Conservation (phyloP, 2,888 invertebrate genomes). For the Cryptus viduatorius region DNA sequence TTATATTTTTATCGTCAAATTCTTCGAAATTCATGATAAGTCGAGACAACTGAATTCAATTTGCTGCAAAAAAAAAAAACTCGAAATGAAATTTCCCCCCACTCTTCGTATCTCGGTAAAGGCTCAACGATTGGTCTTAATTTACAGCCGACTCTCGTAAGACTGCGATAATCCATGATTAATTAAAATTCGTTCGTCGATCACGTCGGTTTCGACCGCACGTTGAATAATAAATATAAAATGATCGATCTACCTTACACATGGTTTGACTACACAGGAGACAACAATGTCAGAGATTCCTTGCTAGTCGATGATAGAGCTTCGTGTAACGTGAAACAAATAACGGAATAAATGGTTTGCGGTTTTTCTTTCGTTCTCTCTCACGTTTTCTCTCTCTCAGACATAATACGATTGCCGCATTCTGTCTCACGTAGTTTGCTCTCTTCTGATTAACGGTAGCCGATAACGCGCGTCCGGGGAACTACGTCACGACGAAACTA, state of each 20-base stretch:
- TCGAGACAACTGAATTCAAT: too few relatives aligned
- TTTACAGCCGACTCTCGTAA: background rate
- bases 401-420: conserved; percentile 21
- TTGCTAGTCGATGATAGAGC: background rate
- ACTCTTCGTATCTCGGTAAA: background rate
- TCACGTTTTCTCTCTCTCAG: conserved; percentile 33
- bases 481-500: conserved; percentile 63
- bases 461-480: conserved; percentile 63
- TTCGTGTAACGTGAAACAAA: conserved; percentile 23
- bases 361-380: conserved; percentile 11
- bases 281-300: conserved; percentile 6
- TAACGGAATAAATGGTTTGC: conserved; percentile 37
- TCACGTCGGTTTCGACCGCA: background rate
- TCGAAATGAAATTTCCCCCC: too few relatives aligned
- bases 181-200: background rate
- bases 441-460: conserved; percentile 62
- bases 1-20: too few relatives aligned
- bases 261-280: background rate
- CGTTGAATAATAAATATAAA: conserved; percentile 19
- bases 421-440: conserved; percentile 29
- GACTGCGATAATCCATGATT: background rate
- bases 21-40: too few relatives aligned
- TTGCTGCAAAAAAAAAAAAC: too few relatives aligned
- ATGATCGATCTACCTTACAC: conserved; percentile 36
- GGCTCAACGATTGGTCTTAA: background rate